Conservation (phyloP, 2,888 invertebrate genomes). For the Digitonthophagus gazella region DNA sequence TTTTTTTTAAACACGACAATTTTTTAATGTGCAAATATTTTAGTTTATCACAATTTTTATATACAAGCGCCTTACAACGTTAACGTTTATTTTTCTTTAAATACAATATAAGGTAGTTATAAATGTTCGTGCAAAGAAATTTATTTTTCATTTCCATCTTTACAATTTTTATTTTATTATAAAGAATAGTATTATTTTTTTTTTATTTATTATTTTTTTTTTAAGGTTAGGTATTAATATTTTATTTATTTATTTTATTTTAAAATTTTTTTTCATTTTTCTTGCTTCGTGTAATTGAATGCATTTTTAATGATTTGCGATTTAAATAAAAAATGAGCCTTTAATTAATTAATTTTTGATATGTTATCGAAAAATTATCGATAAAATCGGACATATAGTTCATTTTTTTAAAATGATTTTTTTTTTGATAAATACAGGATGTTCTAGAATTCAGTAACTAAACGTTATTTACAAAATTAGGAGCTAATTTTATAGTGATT, state of each 20-base stretch:
- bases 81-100: conserved; percentile 5
- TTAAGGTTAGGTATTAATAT: no score
- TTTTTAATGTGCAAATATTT: conserved; percentile 47
- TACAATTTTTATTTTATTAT: not conserved
- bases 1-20: not conserved
- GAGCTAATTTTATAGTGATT: no score
- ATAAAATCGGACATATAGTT: not conserved
- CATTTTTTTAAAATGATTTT: not conserved
- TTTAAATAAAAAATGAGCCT: no score
- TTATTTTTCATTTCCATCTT: not conserved
- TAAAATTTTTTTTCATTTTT: not conserved
- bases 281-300: no score
- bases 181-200: not conserved
- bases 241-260: not conserved
- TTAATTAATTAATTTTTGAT: not conserved
- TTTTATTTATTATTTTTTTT: not conserved
- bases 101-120: not conserved
- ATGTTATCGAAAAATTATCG: not conserved
- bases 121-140: not conserved
- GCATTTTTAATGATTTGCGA: no score
- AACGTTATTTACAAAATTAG: no score
- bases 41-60: conserved; percentile 52
- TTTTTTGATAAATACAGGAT: no score
- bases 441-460: no score
- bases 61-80: conserved; percentile 50